Conservation (phyloP, 2,888 invertebrate genomes). For the Drosophila borealis region DNA sequence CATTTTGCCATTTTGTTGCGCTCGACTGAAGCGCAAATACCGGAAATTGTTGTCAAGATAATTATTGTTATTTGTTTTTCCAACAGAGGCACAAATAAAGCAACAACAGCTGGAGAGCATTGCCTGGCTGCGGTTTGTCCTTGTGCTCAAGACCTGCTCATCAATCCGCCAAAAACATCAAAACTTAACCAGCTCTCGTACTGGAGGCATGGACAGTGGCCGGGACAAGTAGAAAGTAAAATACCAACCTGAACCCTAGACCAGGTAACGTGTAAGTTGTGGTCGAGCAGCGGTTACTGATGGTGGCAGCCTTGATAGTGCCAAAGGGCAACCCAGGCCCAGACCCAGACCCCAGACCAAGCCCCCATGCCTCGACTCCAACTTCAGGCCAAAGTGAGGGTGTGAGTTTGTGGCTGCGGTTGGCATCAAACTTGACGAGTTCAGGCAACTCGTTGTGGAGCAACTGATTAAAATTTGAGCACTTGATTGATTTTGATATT, state of each 20-base stretch:
- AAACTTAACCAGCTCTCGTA: constrained; percentile 49
- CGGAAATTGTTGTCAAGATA: constrained; percentile 85
- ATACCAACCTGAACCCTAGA: constrained; percentile 36
- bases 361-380: neutral
- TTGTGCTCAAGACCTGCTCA: constrained; percentile 56
- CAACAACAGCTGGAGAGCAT: constrained; percentile 18
- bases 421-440: constrained; percentile 65
- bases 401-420: constrained; percentile 47
- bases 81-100: constrained; percentile 54
- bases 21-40: constrained; percentile 84
- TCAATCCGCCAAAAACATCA: constrained; percentile 72
- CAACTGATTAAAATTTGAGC: constrained; percentile 74
- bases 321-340: neutral
- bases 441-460: constrained; percentile 58
- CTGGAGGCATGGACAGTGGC: constrained; percentile 12
- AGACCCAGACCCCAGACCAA: neutral
- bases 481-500: constrained; percentile 72
- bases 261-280: constrained; percentile 63
- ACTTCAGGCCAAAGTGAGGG: neutral
- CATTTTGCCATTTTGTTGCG: constrained; percentile 75
- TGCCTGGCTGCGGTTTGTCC: constrained; percentile 33
- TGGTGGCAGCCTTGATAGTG: constrained; percentile 41
- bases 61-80: constrained; percentile 84
- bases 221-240: constrained; percentile 10
- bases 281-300: constrained; percentile 54